Conservation (phyloP, 2,113 vertebrate genomes). For the Phrynosoma blainvillii region DNA sequence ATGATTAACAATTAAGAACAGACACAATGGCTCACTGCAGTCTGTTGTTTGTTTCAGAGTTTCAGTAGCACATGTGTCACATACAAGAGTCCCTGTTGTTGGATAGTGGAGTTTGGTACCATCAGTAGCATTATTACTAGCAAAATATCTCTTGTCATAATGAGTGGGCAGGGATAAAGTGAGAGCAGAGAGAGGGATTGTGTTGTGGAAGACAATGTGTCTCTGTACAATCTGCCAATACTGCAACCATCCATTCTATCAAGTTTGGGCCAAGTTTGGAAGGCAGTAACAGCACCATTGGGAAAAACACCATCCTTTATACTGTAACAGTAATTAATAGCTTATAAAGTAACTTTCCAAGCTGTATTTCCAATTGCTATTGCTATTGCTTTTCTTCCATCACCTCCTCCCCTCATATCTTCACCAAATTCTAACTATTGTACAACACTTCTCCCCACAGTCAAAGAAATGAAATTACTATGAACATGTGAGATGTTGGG, state of each 20-base stretch:
- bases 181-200: too few relatives aligned
- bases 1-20: slow-evolving; percentile 72
- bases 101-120: neutral
- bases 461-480: too few relatives aligned
- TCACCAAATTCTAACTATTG: too few relatives aligned
- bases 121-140: neutral
- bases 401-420: too few relatives aligned
- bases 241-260: neutral
- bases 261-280: neutral
- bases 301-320: too few relatives aligned
- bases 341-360: too few relatives aligned
- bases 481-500: too few relatives aligned
- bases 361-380: too few relatives aligned
- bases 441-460: too few relatives aligned
- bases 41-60: slow-evolving; percentile 63
- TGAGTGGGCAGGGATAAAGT: neutral
- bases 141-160: neutral
- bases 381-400: too few relatives aligned
- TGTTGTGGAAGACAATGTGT: neutral
- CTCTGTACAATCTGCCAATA: neutral
- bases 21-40: slow-evolving; percentile 61
- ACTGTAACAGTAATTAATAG: too few relatives aligned
- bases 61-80: neutral
- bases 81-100: slow-evolving; percentile 10
- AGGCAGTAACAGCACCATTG: too few relatives aligned